Evolutionary conservation across 2,888 invertebrate genomes (phyloP).

Genomic region (Archips xylosteana): DNA sequence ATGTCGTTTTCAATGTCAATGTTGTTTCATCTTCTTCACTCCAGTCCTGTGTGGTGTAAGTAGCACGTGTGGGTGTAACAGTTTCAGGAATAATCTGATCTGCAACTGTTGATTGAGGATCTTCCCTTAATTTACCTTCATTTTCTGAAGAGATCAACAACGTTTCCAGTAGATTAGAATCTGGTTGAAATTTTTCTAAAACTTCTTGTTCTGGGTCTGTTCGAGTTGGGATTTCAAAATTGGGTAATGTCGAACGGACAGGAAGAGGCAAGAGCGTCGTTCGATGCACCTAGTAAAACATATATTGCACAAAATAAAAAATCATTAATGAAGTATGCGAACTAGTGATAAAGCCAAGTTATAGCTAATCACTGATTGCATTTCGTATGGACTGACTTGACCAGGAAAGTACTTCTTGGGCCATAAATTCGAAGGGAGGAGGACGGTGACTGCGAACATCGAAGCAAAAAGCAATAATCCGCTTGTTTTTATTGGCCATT

Average conservation of each 20-base stretch:
- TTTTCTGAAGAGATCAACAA: constrained; percentile 41
- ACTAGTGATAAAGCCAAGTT: too few relatives aligned
- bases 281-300: constrained; percentile 14
- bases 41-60: constrained; percentile 42
- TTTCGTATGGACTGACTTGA: too few relatives aligned
- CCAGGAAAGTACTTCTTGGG: too few relatives aligned
- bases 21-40: constrained; percentile 46
- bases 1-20: constrained; percentile 38
- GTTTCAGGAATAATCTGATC: background rate
- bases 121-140: background rate
- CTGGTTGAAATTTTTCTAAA: constrained; percentile 48
- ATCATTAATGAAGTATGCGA: background rate
- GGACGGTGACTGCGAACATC: too few relatives aligned
- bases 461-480: too few relatives aligned
- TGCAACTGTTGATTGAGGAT: background rate
- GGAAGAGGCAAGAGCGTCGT: constrained; percentile 50
- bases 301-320: background rate
- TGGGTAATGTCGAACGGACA: constrained; percentile 53
- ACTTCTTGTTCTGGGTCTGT: constrained; percentile 50
- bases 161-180: constrained; percentile 41
- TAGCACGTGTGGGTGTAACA: constrained; percentile 24
- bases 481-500: too few relatives aligned
- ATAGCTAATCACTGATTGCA: too few relatives aligned
- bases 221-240: constrained; percentile 54
- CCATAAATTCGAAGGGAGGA: too few relatives aligned